Conservation (phyloP, 1,140 invertebrate species). For the Gryllus bimaculatus region DNA sequence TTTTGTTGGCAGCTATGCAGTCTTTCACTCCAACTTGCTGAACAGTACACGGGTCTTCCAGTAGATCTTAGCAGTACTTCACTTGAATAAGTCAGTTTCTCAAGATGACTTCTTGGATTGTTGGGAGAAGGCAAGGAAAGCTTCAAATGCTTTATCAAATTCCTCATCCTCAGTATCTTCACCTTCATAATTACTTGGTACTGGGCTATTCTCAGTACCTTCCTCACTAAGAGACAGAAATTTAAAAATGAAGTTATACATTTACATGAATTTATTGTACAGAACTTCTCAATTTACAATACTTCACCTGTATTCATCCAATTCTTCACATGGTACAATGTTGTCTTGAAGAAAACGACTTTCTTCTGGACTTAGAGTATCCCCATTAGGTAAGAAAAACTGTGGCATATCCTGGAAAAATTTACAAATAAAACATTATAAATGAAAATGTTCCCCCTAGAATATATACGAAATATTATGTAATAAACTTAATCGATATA, state of each 20-base stretch:
- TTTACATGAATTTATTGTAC: not conserved
- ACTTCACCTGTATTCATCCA: not conserved
- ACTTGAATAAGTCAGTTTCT: not conserved
- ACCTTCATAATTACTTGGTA: not conserved
- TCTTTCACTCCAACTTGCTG: not conserved
- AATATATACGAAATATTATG: no score
- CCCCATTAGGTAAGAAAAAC: not conserved
- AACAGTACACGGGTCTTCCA: not conserved
- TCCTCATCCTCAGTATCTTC: not conserved
- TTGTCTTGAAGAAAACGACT: not conserved
- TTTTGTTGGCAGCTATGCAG: not conserved
- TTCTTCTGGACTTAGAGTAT: not conserved
- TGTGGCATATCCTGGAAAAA: not conserved
- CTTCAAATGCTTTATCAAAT: constrained; percentile 1
- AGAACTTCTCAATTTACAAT: not conserved
- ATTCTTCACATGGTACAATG: not conserved
- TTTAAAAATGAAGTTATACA: not conserved
- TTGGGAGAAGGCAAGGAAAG: not conserved
- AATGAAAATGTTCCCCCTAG: not conserved
- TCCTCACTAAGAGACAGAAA: not conserved
- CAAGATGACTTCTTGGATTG: not conserved
- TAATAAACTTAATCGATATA: no score
- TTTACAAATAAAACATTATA: not conserved
- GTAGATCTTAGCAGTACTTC: not conserved
- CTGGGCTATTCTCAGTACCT: not conserved